Evolutionary conservation across 2,113 vertebrate genomes (phyloP).

Genomic region (Microcebus ravelobensis): DNA sequence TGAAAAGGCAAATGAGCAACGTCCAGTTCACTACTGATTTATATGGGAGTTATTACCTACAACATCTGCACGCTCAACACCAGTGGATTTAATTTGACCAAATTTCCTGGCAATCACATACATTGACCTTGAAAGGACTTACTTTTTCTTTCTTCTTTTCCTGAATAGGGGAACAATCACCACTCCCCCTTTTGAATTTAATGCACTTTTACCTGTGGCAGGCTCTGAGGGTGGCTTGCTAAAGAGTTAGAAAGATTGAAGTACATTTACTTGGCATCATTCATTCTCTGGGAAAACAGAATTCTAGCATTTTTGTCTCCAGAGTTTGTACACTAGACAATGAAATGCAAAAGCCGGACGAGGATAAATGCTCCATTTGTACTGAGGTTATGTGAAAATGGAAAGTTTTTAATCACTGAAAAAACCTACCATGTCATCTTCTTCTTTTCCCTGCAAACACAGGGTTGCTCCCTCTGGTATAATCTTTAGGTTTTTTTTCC

Average conservation of each 20-base stretch:
- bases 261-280: neutral
- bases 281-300: neutral
- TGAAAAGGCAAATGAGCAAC: neutral
- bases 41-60: neutral
- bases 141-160: neutral
- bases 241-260: neutral
- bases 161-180: neutral
- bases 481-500: conserved; percentile 10
- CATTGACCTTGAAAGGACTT: neutral
- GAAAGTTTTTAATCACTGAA: conserved; percentile 54
- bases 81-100: conserved; percentile 33
- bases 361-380: conserved; percentile 31
- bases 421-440: conserved; percentile 26
- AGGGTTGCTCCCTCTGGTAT: conserved; percentile 51
- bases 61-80: conserved; percentile 6
- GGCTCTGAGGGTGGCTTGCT: neutral
- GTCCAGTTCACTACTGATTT: conserved; percentile 10
- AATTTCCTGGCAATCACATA: conserved; percentile 37
- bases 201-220: neutral
- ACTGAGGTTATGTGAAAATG: neutral
- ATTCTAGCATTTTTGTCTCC: conserved; percentile 2
- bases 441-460: neutral
- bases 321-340: conserved; percentile 7
- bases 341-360: conserved; percentile 44
- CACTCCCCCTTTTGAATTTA: neutral